Percentiles rank a stretch among this genome's conserved stretches.
Evolutionary conservation across 2,888 invertebrate genomes (phyloP).

Genomic region (Carpatolechia fugitivella): DNA sequence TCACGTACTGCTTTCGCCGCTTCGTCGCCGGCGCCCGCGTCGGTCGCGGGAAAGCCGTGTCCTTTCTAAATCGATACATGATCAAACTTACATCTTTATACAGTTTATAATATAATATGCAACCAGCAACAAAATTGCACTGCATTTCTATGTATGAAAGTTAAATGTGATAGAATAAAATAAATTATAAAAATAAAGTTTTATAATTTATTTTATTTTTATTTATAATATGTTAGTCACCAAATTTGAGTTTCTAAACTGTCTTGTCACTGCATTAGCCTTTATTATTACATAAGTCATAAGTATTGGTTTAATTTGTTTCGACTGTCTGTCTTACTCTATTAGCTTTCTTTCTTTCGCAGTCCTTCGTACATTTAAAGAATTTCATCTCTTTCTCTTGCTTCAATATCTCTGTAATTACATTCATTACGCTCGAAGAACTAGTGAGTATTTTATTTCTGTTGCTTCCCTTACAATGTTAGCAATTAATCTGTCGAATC

Average conservation of each 20-base stretch:
- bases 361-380: background rate
- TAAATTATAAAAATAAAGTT: no score
- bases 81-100: slow-evolving; percentile 4
- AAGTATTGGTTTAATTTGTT: background rate
- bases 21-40: slow-evolving; percentile 19
- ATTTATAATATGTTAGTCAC: no score
- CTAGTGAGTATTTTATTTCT: slow-evolving; percentile 16
- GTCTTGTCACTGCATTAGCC: no score
- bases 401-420: background rate
- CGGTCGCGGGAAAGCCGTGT: slow-evolving; percentile 32
- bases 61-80: slow-evolving; percentile 25
- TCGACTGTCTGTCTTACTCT: no score
- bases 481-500: slow-evolving; percentile 38
- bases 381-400: background rate
- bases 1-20: slow-evolving; percentile 65
- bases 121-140: no score
- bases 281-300: no score
- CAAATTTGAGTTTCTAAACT: no score
- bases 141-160: no score
- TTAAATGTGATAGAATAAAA: no score
- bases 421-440: slow-evolving; percentile 4
- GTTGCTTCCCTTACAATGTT: slow-evolving; percentile 25
- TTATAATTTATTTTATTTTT: no score
- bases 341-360: background rate
- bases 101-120: no score